phyloP scores from a whole-genome alignment of 2,888 invertebrate genomes.

The Sphaerophoria taeniata region DNA sequence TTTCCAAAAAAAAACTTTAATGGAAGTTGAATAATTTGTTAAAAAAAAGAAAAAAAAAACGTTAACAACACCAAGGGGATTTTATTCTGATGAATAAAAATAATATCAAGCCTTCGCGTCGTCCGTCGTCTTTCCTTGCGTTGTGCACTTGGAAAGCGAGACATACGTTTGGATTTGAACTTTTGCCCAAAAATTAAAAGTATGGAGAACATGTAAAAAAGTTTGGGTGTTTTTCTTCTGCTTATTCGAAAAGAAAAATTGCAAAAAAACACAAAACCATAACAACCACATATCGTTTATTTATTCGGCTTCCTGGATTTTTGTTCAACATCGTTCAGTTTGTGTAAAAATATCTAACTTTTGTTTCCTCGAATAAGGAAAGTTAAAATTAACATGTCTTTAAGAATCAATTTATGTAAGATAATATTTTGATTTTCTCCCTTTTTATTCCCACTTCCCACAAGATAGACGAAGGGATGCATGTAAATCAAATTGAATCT shows the following conservation, averaged over 20 bases:
- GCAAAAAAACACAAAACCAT: neutral
- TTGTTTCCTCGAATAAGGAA: neutral
- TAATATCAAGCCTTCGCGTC: slow-evolving; percentile 31
- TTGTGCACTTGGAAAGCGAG: neutral
- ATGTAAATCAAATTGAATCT: neutral
- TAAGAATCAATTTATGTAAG: slow-evolving; percentile 5
- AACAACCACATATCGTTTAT: neutral
- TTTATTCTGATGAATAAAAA: neutral
- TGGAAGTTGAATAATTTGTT: slow-evolving; percentile 33
- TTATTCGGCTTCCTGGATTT: neutral
- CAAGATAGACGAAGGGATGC: neutral
- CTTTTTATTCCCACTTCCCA: neutral
- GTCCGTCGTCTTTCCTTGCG: no score
- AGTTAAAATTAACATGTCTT: slow-evolving; percentile 8
- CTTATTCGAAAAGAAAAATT: neutral
- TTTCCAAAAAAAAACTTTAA: slow-evolving; percentile 34
- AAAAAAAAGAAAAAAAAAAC: slow-evolving; percentile 31
- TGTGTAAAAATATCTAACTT: neutral
- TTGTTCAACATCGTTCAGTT: neutral
- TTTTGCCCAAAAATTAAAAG: slow-evolving; percentile 17
- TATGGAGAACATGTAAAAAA: slow-evolving; percentile 6
- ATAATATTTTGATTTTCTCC: neutral
- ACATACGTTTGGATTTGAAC: slow-evolving; percentile 29
- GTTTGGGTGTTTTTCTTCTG: slow-evolving; percentile 5
- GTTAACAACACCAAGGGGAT: neutral